Evolutionary conservation across 2,888 invertebrate genomes (phyloP).

Genomic region (Drosophila gaucha): DNA sequence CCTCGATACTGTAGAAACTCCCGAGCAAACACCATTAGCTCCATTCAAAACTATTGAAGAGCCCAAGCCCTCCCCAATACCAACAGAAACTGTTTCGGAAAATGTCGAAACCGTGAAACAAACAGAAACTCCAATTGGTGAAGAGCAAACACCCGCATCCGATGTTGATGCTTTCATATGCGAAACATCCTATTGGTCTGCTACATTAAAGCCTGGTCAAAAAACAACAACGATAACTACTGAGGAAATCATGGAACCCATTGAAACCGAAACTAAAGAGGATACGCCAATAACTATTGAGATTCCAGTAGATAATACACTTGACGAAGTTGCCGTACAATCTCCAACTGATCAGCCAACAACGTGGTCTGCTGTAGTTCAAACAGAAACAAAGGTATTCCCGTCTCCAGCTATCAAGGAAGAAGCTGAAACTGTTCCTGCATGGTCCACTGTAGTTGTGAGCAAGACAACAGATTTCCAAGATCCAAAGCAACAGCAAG

Average conservation of each 20-base stretch:
- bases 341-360: conserved; percentile 80
- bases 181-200: conserved; percentile 81
- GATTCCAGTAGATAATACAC: conserved; percentile 33
- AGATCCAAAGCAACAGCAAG: conserved; percentile 61
- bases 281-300: conserved; percentile 39
- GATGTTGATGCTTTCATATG: conserved; percentile 61
- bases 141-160: conserved; percentile 4
- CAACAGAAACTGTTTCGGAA: background rate
- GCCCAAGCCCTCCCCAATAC: background rate
- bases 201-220: conserved; percentile 68
- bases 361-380: conserved; percentile 81
- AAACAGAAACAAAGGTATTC: conserved; percentile 76
- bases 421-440: conserved; percentile 27
- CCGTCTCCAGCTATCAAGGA: conserved; percentile 32
- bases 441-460: conserved; percentile 75
- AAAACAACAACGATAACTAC: conserved; percentile 26
- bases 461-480: conserved; percentile 77
- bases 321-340: conserved; percentile 67
- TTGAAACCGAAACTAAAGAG: conserved; percentile 8
- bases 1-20: background rate
- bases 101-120: background rate
- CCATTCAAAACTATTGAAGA: conserved; percentile 11
- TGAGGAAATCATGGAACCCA: conserved; percentile 28
- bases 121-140: background rate
- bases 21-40: conserved; percentile 19